These are phyloP conservation scores for Butorides virescens DNA, from an alignment of 2,113 vertebrate genomes.

Conservation along the genomic window DNA sequence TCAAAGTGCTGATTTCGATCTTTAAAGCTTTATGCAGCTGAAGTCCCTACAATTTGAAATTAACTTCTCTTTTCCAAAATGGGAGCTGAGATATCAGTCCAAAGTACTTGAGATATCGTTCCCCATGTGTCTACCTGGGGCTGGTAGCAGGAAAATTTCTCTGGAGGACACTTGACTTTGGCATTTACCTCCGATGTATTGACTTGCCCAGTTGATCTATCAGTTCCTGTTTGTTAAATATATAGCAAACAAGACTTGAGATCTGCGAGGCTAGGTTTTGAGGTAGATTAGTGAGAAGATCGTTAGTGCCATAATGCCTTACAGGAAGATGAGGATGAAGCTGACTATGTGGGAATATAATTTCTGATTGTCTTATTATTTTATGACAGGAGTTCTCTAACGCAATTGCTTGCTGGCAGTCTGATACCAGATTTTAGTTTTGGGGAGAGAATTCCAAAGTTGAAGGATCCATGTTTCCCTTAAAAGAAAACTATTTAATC, in stretches of 20 bases:
- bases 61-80: background rate
- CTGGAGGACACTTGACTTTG: background rate
- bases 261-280: background rate
- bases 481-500: background rate
- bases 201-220: background rate
- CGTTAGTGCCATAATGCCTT: background rate
- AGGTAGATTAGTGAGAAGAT: background rate
- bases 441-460: background rate
- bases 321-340: background rate
- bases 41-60: background rate
- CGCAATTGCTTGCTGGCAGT: background rate
- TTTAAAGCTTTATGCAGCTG: background rate
- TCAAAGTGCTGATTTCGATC: background rate
- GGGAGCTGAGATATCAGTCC: background rate
- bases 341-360: background rate
- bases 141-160: background rate
- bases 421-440: background rate
- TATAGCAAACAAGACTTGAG: background rate
- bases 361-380: background rate
- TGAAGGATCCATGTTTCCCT: background rate
- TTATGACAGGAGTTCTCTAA: background rate
- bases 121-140: background rate
- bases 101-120: background rate
- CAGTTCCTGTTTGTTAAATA: background rate
- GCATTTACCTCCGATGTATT: conserved; percentile 31